phyloP scores from a whole-genome alignment of 92 coral and sea anemone species.

The Porites cylindrica region DNA sequence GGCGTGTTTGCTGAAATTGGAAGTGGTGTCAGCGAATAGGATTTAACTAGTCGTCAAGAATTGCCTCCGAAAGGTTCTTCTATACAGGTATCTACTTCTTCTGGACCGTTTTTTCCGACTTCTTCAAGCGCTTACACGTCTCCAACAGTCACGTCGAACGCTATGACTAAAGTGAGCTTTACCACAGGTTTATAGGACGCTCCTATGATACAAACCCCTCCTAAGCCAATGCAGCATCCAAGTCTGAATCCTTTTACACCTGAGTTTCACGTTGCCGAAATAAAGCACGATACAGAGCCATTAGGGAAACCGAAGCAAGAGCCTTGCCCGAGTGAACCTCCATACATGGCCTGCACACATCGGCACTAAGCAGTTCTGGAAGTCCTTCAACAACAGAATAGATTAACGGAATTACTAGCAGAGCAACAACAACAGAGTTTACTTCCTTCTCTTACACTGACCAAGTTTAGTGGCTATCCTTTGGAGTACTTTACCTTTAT shows the following conservation, averaged over 20 bases:
- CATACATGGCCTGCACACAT: background rate
- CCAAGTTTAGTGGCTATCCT: too few species aligned
- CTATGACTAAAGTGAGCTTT: background rate
- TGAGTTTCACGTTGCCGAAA: background rate
- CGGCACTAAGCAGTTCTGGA: background rate
- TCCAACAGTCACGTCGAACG: too few species aligned
- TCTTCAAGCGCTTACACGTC: too few species aligned
- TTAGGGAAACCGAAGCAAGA: too few species aligned
- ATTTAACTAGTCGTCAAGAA: background rate
- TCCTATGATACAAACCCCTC: background rate
- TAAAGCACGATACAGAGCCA: too few species aligned
- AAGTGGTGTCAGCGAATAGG: background rate
- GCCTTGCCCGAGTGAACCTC: too few species aligned
- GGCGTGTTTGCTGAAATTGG: conserved; percentile 5
- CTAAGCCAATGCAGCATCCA: background rate
- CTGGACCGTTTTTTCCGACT: too few species aligned
- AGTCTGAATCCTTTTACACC: background rate
- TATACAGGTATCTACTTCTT: too few species aligned
- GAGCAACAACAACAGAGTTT: too few species aligned
- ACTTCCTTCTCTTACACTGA: too few species aligned
- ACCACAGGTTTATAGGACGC: background rate
- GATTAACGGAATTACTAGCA: background rate
- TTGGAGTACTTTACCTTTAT: too few species aligned
- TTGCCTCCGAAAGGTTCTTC: too few species aligned
- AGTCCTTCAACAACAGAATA: conserved; percentile 48